A percentile compares a stretch with the other conserved stretches of the same genome.
phyloP scores from a whole-genome alignment of 2,113 vertebrate genomes.

The Turdus rufiventris region DNA sequence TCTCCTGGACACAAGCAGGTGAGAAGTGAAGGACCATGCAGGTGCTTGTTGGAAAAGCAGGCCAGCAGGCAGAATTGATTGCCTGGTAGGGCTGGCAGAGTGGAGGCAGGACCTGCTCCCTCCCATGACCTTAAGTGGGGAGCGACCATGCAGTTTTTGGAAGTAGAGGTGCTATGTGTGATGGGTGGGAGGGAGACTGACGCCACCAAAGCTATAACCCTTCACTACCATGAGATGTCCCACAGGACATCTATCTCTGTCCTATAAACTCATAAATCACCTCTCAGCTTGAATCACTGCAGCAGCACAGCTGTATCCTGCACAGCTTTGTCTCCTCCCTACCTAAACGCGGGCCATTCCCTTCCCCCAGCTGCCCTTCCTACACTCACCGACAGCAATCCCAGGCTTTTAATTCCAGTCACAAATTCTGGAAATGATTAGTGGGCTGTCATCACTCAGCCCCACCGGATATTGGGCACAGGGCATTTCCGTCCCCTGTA shows the following conservation, averaged over 20 bases:
- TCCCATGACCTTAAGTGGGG: not conserved
- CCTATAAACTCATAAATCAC: not conserved
- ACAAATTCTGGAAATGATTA: conserved; percentile 53
- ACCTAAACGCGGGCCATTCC: rapidly evolving
- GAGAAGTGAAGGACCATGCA: not conserved
- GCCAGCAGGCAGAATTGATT: not conserved
- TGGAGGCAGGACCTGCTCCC: not conserved
- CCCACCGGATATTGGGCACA: not conserved
- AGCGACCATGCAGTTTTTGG: not conserved
- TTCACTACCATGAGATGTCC: not conserved
- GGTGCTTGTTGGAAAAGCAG: not conserved
- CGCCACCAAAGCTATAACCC: not conserved
- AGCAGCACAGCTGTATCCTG: not conserved
- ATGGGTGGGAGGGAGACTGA: not conserved
- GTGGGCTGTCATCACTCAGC: conserved; percentile 35
- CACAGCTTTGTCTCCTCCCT: not conserved
- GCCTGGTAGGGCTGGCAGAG: not conserved
- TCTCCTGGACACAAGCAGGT: not conserved
- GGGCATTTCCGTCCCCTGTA: conserved; percentile 18
- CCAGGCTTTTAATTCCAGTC: not conserved
- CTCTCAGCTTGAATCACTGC: not conserved
- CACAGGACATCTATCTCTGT: not conserved
- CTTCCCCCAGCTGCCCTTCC: not conserved
- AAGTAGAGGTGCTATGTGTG: not conserved
- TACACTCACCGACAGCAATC: not conserved